Evolutionary conservation across 2,113 vertebrate species (phyloP).

Genomic region (Willisornis vidua): DNA sequence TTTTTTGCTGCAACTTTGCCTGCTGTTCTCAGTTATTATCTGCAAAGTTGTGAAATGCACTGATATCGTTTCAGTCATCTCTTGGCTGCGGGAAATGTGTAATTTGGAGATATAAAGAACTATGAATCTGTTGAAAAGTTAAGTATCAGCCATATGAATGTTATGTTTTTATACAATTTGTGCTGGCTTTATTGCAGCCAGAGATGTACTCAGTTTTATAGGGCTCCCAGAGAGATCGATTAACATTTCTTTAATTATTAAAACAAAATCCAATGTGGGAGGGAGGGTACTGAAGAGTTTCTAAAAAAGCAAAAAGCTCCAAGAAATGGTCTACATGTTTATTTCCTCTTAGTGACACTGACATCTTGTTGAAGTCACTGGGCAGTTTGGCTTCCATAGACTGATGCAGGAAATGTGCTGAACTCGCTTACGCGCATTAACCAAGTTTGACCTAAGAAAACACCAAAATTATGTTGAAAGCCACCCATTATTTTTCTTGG

Average conservation of each 20-base stretch:
- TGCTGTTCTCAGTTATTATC: constrained; percentile 25
- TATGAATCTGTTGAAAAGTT: not conserved
- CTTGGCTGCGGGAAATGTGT: not conserved
- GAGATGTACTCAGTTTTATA: not conserved
- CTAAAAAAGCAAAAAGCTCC: not conserved
- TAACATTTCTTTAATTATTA: not conserved
- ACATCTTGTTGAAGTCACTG: not conserved
- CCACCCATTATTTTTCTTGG: not conserved
- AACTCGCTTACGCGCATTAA: not conserved
- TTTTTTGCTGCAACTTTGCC: not conserved
- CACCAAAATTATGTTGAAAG: not conserved
- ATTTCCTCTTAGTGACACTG: not conserved
- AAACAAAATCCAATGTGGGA: not conserved
- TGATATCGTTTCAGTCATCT: constrained; percentile 26
- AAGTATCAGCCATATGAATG: not conserved
- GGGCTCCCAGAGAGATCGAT: not conserved
- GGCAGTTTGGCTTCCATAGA: not conserved
- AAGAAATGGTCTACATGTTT: not conserved
- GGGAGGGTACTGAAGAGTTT: not conserved
- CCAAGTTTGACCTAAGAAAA: not conserved
- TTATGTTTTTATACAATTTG: not conserved
- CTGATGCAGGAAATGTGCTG: not conserved
- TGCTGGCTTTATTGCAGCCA: not conserved
- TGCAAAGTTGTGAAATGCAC: constrained; percentile 23
- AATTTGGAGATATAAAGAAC: not conserved